Base-by-base conservation (phyloP, 2,888 invertebrate species). In the Dilophus febrilis region DNA sequence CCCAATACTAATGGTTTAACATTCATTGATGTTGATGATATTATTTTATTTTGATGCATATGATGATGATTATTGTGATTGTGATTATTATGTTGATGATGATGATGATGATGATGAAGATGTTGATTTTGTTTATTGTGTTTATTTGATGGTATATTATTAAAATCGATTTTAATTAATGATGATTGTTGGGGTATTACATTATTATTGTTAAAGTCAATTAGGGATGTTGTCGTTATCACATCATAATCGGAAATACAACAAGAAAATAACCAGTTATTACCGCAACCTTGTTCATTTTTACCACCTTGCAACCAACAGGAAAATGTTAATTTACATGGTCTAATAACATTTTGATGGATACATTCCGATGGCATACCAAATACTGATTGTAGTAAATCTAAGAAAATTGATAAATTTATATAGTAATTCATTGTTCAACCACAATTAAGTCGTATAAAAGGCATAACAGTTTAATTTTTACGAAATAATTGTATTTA, bases 231-330 rank as follows among this genome's bases (percentile, higher is more conserved):
- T 34, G 4, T 17, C 13, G 26, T 26, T 37, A 13, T 30, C 10
- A 30, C 19, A 31, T 53, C 51, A 45, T 52, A 54, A 26, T 60
- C 55, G 6, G 64, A 63, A 33, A 72, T 63, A 50, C 83, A 82
- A 58, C 83, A 83, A 0, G 80, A 74, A 49, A 80, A 74, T 35
- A 82, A 61, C 78, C 78, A 79, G 43, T 68, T 64, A 52, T 70
- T 70, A 1, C 78, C 77, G 47, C 79, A 79, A 17, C 78, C 77
- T 19, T 72, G 61, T 30, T 70, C 68, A 50, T 74, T 68, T 29
- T 67, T 67, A 12, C 82, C 82, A 1, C 82, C 82, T 26, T 72
- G 71, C 47, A 82, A 61, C 81, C 83, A 82, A 56, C 83, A 84
- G 16, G 76, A 71, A 35, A 83, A 60, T 4, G 80, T 69, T 39